Conservation (phyloP, 2,888 invertebrate species). For the Parnassius glacialis region DNA sequence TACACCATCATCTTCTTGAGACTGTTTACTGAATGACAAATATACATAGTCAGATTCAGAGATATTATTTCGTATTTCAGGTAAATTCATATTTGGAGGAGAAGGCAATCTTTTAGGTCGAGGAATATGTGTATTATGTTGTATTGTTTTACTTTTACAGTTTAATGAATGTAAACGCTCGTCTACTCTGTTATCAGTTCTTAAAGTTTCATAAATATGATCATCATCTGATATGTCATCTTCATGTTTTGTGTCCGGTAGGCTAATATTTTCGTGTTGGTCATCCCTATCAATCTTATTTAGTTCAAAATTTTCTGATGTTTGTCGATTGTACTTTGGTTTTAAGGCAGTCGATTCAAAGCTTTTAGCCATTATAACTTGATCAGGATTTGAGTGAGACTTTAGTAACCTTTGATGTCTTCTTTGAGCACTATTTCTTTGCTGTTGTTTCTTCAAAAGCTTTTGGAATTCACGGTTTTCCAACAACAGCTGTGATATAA, state of each 20-base stretch:
- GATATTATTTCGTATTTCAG: constrained; percentile 47
- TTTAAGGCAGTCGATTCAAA: constrained; percentile 53
- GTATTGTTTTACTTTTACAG: constrained; percentile 60
- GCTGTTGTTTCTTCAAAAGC: constrained; percentile 87
- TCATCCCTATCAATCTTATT: constrained; percentile 35
- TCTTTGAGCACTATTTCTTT: constrained; percentile 75
- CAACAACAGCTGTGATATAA: constrained; percentile 90
- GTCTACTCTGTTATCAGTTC: constrained; percentile 61
- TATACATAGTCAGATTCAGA: constrained; percentile 77
- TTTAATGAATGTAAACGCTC: constrained; percentile 52
- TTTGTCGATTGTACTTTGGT: constrained; percentile 62
- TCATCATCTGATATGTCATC: constrained; percentile 66
- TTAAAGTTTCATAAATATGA: constrained; percentile 82
- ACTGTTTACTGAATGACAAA: constrained; percentile 68
- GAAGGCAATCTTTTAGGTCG: constrained; percentile 62
- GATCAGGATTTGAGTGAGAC: constrained; percentile 75
- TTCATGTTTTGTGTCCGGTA: constrained; percentile 41
- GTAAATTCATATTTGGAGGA: constrained; percentile 46
- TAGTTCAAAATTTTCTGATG: constrained; percentile 56
- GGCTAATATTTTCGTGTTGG: constrained; percentile 38
- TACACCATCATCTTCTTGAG: constrained; percentile 56
- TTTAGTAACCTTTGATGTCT: constrained; percentile 79
- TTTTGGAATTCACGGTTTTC: constrained; percentile 91
- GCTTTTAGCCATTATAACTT: constrained; percentile 67
- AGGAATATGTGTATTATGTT: constrained; percentile 47